phyloP scores from a whole-genome alignment of 2,888 invertebrate genomes.

The Philopedon plagiatum region DNA sequence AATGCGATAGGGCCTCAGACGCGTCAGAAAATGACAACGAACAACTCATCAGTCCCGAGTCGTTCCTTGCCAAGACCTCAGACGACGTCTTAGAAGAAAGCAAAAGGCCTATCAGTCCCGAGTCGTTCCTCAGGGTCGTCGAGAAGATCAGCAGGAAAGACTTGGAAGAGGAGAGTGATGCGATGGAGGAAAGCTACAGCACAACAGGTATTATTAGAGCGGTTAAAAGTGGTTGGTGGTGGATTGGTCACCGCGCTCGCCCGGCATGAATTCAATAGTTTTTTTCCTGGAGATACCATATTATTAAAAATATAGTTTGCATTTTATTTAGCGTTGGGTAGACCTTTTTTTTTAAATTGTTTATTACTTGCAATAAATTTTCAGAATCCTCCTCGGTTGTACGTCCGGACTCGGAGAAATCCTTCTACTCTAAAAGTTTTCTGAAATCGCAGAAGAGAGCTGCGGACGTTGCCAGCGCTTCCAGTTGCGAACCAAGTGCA shows the following conservation, averaged over 20 bases:
- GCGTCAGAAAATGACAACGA: neutral
- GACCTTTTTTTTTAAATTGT: no score
- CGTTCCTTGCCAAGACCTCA: neutral
- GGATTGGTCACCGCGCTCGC: no score
- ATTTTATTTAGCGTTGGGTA: no score
- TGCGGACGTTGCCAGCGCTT: neutral
- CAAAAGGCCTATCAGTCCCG: no score
- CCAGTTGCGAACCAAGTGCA: neutral
- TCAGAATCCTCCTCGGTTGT: neutral
- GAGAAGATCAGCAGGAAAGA: neutral
- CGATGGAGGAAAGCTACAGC: neutral
- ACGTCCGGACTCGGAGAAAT: neutral
- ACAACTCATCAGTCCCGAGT: neutral
- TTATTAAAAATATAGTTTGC: no score
- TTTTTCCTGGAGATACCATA: no score
- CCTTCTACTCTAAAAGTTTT: neutral
- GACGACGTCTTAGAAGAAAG: neutral
- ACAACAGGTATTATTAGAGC: neutral
- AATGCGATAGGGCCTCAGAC: constrained; percentile 4
- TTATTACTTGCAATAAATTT: no score
- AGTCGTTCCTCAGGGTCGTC: neutral
- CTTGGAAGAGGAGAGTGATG: neutral
- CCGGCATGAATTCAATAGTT: no score
- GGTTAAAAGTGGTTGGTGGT: no score
- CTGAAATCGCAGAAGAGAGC: neutral